Conservation (phyloP, 2,113 vertebrate species). For the Eolophus roseicapilla region DNA sequence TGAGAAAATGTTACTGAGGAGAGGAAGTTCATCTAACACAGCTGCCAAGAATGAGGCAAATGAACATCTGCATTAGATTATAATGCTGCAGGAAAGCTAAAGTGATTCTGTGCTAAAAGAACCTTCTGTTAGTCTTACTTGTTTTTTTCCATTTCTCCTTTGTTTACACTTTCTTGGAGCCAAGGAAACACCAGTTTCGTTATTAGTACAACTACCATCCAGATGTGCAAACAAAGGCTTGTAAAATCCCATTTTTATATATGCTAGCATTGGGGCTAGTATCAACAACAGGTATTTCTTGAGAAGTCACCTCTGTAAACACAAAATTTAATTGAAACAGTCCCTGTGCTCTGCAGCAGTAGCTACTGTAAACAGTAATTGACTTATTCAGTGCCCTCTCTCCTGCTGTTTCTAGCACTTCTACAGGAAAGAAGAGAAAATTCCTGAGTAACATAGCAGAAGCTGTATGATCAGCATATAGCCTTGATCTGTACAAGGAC, state of each 20-base stretch:
- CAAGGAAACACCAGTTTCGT: not conserved
- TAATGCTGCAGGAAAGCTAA: slow-evolving; percentile 18
- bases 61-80: slow-evolving; percentile 65
- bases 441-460: not conserved
- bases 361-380: not conserved
- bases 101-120: slow-evolving; percentile 12
- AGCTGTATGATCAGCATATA: not conserved
- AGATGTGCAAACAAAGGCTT: not conserved
- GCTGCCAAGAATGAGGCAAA: slow-evolving; percentile 54
- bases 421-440: not conserved
- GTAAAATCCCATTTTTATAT: not conserved
- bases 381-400: not conserved
- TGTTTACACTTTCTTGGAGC: slow-evolving; percentile 5
- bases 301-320: not conserved
- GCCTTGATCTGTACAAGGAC: not conserved
- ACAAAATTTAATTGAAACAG: not conserved
- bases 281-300: not conserved
- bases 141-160: slow-evolving; percentile 34
- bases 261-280: not conserved
- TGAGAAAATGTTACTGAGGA: slow-evolving; percentile 44
- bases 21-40: slow-evolving; percentile 44
- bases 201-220: not conserved
- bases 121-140: slow-evolving; percentile 37
- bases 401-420: not conserved
- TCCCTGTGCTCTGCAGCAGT: not conserved